Conservation (phyloP, 2,888 invertebrate species). For the Micoletzkya japonica region DNA sequence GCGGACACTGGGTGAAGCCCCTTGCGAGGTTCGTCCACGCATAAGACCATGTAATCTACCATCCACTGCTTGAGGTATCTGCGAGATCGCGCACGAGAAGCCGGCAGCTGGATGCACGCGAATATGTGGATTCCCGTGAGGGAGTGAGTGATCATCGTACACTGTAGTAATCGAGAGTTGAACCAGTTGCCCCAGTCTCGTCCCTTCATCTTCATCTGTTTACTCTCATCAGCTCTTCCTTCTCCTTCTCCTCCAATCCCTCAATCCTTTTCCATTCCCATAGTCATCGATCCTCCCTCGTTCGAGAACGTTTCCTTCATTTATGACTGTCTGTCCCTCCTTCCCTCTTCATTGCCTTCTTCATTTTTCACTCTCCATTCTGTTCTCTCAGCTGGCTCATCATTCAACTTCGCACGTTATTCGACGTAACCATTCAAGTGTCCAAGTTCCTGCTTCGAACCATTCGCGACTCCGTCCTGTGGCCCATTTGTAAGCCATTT, state of each 20-base stretch:
- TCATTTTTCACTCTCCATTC: not conserved
- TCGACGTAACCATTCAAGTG: slow-evolving; percentile 7
- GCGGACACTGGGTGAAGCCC: slow-evolving; percentile 46
- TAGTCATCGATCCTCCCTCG: too few relatives aligned
- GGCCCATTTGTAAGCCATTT: slow-evolving; percentile 41
- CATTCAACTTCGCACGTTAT: slow-evolving; percentile 1
- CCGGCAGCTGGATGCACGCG: slow-evolving; percentile 31
- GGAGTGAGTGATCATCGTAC: slow-evolving; percentile 31
- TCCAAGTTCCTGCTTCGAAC: slow-evolving; percentile 24
- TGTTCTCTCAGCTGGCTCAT: slow-evolving; percentile 21
- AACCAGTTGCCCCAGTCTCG: too few relatives aligned
- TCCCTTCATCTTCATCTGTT: too few relatives aligned
- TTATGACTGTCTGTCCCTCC: too few relatives aligned
- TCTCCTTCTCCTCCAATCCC: not conserved
- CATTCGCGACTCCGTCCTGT: slow-evolving; percentile 50
- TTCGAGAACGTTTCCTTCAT: not conserved
- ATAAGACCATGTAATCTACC: not conserved
- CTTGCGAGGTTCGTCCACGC: slow-evolving; percentile 21
- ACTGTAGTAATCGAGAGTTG: too few relatives aligned
- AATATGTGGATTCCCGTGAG: slow-evolving; percentile 34
- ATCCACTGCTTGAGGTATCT: slow-evolving; percentile 32
- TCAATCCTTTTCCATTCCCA: not conserved
- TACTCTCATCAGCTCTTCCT: not conserved
- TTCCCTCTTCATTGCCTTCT: not conserved
- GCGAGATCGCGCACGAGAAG: slow-evolving; percentile 31